Evolutionary conservation across 2,888 invertebrate genomes (phyloP), one percentile per base, ranked within the genome.

Genomic region (Scaptomyza cyrtandrae): DNA sequence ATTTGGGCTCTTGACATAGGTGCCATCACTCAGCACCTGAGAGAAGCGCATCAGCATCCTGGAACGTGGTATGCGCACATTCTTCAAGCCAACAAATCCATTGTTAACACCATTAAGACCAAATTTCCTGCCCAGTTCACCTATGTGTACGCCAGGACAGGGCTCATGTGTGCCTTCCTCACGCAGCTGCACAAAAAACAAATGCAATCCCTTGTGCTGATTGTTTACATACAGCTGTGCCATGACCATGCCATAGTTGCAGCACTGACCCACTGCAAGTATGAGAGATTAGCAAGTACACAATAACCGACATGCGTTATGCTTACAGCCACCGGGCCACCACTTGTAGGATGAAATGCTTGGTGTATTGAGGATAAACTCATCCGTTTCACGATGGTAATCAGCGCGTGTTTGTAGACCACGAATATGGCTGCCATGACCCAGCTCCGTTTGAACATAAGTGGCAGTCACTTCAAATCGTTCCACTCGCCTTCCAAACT

Each of bases 381-480:
- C 97, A 90, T 97, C 93, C 0, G 95, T 96, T 2, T 91, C 88
- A 0, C 95, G 93, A 91, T 98, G 98, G 90, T 97, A 99, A 0
- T 96, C 97, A 2, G 98, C 97, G 0, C 96, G 97, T 0, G 98
- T 98, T 93, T 99, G 98, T 76, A 99, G 92, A 0, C 97, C 90
- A 73, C 97, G 94, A 60, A 99, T 95, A 90, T 97, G 97, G 0
- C 98, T 98, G 0, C 98, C 98, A 92, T 98, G 98, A 0, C 98
- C 98, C 45, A 99, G 93, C 92, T 98, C 98, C 0, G 98, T 98
- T 95, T 98, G 98, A 33, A 98, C 98, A 90, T 98, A 99, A 14
- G 98, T 97, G 55, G 98, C 98, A 73, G 97, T 94, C 57, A 98
- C 96, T 80, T 95, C 94, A 68, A 96, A 95, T 64, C 94, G 94